Evolutionary conservation across 2,888 invertebrate species (phyloP).

Genomic region (Eristalinus aeneus): DNA sequence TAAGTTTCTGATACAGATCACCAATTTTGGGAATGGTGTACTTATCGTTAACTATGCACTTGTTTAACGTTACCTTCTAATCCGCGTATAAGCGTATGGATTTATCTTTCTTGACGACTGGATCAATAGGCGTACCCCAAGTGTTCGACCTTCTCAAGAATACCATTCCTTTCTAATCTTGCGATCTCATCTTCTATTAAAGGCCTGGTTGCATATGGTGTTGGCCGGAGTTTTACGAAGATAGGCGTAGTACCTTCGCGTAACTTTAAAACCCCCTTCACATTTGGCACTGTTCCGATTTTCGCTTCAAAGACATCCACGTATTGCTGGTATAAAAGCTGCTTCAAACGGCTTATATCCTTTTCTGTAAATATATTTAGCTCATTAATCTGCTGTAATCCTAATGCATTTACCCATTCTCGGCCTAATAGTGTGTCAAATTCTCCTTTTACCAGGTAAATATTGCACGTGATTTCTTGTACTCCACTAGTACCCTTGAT

Average conservation of each 20-base stretch:
- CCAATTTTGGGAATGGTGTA: conserved; percentile 20
- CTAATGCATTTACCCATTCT: conserved; percentile 11
- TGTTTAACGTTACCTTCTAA: conserved; percentile 33
- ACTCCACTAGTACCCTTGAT: too few relatives aligned
- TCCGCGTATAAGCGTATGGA: not conserved
- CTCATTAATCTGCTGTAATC: conserved; percentile 16
- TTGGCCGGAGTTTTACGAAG: conserved; percentile 27
- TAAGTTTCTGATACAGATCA: conserved; percentile 1
- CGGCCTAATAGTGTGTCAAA: too few relatives aligned
- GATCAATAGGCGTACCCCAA: conserved; percentile 38
- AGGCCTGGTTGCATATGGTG: conserved; percentile 26
- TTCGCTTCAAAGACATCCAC: conserved; percentile 34
- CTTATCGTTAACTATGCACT: conserved; percentile 18
- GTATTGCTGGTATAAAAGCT: conserved; percentile 15
- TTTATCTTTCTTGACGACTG: conserved; percentile 21
- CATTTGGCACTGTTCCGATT: conserved; percentile 31
- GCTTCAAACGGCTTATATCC: conserved; percentile 1
- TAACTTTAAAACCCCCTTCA: conserved; percentile 29
- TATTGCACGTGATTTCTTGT: not conserved
- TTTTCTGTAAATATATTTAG: not conserved
- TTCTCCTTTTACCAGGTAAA: conserved; percentile 21
- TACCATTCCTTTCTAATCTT: conserved; percentile 18
- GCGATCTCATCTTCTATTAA: conserved; percentile 19
- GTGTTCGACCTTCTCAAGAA: conserved; percentile 10
- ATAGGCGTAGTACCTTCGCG: conserved; percentile 17